Percentiles rank a stretch among this genome's conserved stretches.
These are phyloP conservation scores for Craniophora ligustri DNA, from an alignment of 2,888 invertebrate species.

Conservation along the genomic window DNA sequence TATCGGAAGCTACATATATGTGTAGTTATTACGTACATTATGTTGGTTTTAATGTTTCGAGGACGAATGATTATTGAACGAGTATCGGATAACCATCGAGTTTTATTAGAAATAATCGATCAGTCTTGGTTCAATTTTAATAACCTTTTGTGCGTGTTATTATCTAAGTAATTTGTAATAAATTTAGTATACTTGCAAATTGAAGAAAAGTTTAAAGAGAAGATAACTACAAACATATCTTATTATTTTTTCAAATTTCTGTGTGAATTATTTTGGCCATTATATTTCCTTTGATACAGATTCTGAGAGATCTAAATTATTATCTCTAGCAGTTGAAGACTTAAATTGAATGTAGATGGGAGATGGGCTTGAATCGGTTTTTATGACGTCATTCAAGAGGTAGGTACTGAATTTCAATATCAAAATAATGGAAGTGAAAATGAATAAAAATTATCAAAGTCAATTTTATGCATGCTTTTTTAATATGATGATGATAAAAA, in stretches of 20 bases:
- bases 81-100: constrained; percentile 47
- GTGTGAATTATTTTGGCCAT: constrained; percentile 5
- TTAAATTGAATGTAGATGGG: constrained; percentile 25
- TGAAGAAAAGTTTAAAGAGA: neutral
- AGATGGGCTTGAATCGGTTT: constrained; percentile 18
- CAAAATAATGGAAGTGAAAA: too few species aligned
- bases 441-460: too few species aligned
- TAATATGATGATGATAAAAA: too few species aligned
- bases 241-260: constrained; percentile 4
- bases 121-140: constrained; percentile 24
- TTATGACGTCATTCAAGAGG: too few species aligned
- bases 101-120: constrained; percentile 50
- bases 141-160: constrained; percentile 12
- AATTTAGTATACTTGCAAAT: neutral
- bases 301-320: constrained; percentile 38
- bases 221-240: neutral
- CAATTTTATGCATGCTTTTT: too few species aligned
- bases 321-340: constrained; percentile 23
- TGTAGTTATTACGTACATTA: constrained; percentile 53
- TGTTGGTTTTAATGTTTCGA: constrained; percentile 63
- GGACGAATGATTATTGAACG: constrained; percentile 59
- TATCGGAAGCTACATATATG: constrained; percentile 60
- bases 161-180: constrained; percentile 8
- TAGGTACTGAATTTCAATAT: too few species aligned
- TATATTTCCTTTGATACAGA: constrained; percentile 21